Conservation (phyloP, 2,888 invertebrate genomes). For the Lasioglossum calceatum region DNA sequence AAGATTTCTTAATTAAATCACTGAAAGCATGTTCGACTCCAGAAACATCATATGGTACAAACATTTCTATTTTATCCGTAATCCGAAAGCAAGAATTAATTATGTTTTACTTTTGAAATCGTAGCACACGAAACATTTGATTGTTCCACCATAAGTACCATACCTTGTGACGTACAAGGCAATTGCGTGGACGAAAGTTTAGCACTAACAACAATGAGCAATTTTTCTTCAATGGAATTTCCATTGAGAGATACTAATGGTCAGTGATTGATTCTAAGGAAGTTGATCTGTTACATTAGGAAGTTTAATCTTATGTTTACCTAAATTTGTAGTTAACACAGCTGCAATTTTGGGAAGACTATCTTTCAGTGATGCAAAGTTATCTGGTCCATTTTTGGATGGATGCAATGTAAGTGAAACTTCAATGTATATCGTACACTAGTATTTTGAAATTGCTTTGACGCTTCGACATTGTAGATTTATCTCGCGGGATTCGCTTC, state of each 20-base stretch:
- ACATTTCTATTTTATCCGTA: not conserved
- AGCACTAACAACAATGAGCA: slow-evolving; percentile 64
- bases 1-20: slow-evolving; percentile 86
- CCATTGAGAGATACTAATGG: slow-evolving; percentile 22
- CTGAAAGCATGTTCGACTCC: slow-evolving; percentile 90
- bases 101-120: slow-evolving; percentile 28
- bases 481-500: slow-evolving; percentile 89
- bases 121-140: slow-evolving; percentile 80
- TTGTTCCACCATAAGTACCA: slow-evolving; percentile 85
- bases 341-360: slow-evolving; percentile 78
- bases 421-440: not conserved
- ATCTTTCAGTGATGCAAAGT: slow-evolving; percentile 89
- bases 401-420: slow-evolving; percentile 91
- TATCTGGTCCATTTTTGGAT: slow-evolving; percentile 93
- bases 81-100: not conserved
- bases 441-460: slow-evolving; percentile 9
- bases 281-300: not conserved
- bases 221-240: slow-evolving; percentile 22
- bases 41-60: slow-evolving; percentile 84
- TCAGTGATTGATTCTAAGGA: slow-evolving; percentile 32
- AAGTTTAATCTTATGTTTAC: slow-evolving; percentile 6
- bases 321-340: slow-evolving; percentile 32
- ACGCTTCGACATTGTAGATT: slow-evolving; percentile 84
- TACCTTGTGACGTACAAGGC: slow-evolving; percentile 73
- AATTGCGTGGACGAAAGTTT: slow-evolving; percentile 77